Evolutionary conservation across 2,888 invertebrate genomes (phyloP), one percentile per base, ranked within the genome.

Genomic region (Pachymerium ferrugineum): DNA sequence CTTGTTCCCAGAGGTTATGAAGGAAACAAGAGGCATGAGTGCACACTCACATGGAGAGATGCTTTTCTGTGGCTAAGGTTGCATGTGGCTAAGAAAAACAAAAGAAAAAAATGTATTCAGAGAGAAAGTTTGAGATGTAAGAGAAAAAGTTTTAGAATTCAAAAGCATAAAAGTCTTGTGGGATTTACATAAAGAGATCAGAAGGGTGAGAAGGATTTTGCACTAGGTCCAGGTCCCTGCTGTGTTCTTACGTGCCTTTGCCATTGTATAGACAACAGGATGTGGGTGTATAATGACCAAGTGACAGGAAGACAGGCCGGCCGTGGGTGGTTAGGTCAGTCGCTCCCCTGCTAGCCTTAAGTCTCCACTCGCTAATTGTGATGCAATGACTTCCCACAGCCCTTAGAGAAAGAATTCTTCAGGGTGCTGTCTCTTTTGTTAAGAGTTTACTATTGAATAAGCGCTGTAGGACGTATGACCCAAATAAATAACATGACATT

Each of bases 1-100:
- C 72, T 72, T 47, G 72, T 72, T 72, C 72, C 72, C 72, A 72
- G 29, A 72, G 72, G 72, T 72, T 72, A 72, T 72, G 72, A 72
- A 72, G 72, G 47, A 72, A 72, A 72, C 72, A 72, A 72, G 30
- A 72, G 30, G 35, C 62, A 62, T 62, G 62, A 62, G 62, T 62
- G 62, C 62, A 62, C 62, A 62, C 62, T 62, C 62, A 62, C 62
- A 25, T 62, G 62, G 62, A 62, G 62, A 62, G 62, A 25, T 62
- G 62, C 28, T 62, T 62, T 62, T 62, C 62, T 62, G 62, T 28
- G 62, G 62, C 62, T 62, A 62, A 62, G 62, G 62, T 62, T 62
- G 62, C 62, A 62, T 62, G 62, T 28, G 25, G 62, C 62, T 62
- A 62, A 2, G 28, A 62, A 62, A 47, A 47, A 25, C 4, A 25